Base-by-base conservation (phyloP, 2,797 vertebrate genomes). In the Mormyrops boulengeri region DNA sequence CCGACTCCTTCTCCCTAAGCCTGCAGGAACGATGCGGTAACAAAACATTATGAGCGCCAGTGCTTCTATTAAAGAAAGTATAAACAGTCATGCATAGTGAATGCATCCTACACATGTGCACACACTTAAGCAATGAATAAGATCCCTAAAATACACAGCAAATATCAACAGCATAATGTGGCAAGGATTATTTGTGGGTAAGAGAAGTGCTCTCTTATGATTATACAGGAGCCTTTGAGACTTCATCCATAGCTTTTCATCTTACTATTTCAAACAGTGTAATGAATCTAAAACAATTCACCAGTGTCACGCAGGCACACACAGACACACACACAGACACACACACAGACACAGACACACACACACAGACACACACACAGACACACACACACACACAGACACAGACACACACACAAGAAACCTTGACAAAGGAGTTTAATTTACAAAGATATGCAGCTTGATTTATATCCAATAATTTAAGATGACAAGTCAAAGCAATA, bases 1-100 rank as follows among this genome's bases (percentile, higher is more conserved):
- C 12, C 34, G 62, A 92, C 92, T 95, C 93, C 80, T 85, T 89
- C 93, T 93, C 94, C 93, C 94, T 95, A 96, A 91, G 94, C 96
- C 96, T 96, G 92, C 9, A 52, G 90, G 22, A 84, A 80, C 88
- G 22, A 91, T 30, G 57, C 34, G 77, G 55, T 14, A 60, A 91
- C 22, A 87, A 22, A n/a, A 17, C 11, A 41, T 86, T 89, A 86
- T 66, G 19, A 47, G 53, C 5, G 1, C 17, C n/a, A 66, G 55
- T 47, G 30, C n/a, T 47, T 66, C 53, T 62, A 9, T 19, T 62
- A 88, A 60, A 66, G n/a, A 11, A 4, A 57, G 17, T 57, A 19
- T 34, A 57, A 87, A 38, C 52, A 41, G 85, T 44, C 22, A n/a
- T n/a, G 30, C 7, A 47, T n/a, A 47, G 38, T 26, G 57, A 47